phyloP scores from a whole-genome alignment of 1,140 invertebrate species.

The Episyrphus balteatus region DNA sequence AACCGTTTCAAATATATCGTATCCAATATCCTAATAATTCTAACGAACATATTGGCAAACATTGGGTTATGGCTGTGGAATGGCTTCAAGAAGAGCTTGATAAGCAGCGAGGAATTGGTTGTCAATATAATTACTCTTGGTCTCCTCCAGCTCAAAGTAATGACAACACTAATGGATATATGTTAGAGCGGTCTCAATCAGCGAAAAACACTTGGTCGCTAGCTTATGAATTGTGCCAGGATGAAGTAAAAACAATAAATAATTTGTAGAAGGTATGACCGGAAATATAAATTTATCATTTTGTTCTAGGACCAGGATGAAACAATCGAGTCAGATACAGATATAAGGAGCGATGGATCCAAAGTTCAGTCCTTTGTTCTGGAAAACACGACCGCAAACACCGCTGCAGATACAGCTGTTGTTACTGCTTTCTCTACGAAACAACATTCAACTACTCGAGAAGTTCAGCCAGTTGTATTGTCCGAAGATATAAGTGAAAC shows the following conservation, averaged over 20 bases:
- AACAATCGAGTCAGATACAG: constrained; percentile 33
- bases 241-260: constrained; percentile 46
- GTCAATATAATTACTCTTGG: constrained; percentile 76
- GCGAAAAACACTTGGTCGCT: constrained; percentile 80
- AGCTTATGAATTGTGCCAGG: constrained; percentile 70
- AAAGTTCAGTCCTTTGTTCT: background rate
- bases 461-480: too few species aligned
- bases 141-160: constrained; percentile 89
- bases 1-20: constrained; percentile 75
- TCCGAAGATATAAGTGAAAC: too few species aligned
- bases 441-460: too few species aligned
- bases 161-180: constrained; percentile 90
- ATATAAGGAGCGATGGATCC: constrained; percentile 23
- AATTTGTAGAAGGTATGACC: background rate
- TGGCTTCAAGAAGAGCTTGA: constrained; percentile 95
- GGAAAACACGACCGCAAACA: background rate
- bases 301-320: constrained; percentile 28
- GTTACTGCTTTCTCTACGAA: too few species aligned
- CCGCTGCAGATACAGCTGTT: background rate
- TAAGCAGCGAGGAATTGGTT: constrained; percentile 42
- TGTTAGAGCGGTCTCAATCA: constrained; percentile 85
- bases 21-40: constrained; percentile 59
- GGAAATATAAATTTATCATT: background rate
- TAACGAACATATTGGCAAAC: constrained; percentile 65
- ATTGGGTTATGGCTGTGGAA: constrained; percentile 79